A percentile compares a stretch with the other conserved stretches of the same genome.
phyloP scores from a whole-genome alignment of 2,113 vertebrate species.

The Protobothrops mucrosquamatus region DNA sequence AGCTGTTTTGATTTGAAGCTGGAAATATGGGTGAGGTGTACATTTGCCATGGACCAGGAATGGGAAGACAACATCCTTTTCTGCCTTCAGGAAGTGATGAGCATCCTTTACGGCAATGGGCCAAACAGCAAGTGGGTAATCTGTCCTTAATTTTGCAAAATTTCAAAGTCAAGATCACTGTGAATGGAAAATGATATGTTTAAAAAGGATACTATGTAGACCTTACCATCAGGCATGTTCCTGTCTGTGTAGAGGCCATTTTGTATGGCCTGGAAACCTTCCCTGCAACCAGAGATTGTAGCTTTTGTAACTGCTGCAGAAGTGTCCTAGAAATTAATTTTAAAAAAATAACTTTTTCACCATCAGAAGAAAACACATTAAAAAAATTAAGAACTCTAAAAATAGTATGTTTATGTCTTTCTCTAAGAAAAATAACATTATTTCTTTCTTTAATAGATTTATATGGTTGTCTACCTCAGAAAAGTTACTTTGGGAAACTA shows the following conservation, averaged over 20 bases:
- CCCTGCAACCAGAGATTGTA: conserved; percentile 83
- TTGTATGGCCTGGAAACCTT: conserved; percentile 87
- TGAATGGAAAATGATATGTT: neutral
- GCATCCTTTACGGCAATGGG: too few relatives aligned
- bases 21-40: neutral
- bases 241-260: conserved; percentile 87
- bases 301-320: conserved; percentile 88
- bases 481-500: neutral
- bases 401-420: neutral
- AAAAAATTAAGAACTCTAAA: neutral
- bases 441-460: neutral
- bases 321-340: conserved; percentile 73
- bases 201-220: neutral
- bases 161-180: neutral
- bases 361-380: neutral
- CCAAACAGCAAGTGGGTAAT: neutral
- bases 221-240: conserved; percentile 88
- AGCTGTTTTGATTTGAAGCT: neutral
- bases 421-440: neutral
- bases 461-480: neutral
- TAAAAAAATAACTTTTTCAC: neutral
- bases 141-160: neutral
- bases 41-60: neutral
- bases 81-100: neutral
- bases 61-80: neutral